Base-by-base conservation (phyloP, 2,888 invertebrate genomes). In the Ichneumoninae sp. region DNA sequence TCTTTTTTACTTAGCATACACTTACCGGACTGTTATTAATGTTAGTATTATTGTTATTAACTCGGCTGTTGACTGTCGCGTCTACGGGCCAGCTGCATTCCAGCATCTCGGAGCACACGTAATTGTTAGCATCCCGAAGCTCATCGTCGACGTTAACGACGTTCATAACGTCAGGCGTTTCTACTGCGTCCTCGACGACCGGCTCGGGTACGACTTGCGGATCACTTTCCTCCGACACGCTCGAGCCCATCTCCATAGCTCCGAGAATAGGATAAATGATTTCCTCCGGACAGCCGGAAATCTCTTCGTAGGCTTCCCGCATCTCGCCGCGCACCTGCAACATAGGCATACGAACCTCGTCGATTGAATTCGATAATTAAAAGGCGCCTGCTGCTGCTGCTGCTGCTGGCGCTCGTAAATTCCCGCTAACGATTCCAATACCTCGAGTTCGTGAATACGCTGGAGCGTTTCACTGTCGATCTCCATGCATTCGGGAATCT, bases 81-180 rank as follows among this genome's bases (percentile, higher is more conserved):
- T 88, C 88, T 10, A 91, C 92, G 16, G 91, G 89, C 93, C 93
- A 93, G 73, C 90, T 92, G 81, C 93, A 92, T 73, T 93, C 93
- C 60, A 93, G 85, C 93, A 93, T 93, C 87, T 93, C 93, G 0
- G 92, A 92, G 88, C 97, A 94, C 79, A 97, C 96, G 91, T 96
- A 97, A 90, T 96, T 97, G 91, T 97, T 97, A n/a, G 97, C 97
- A 94, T 97, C 97, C 81, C 96, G 95, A 88, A 97, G 96, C 89
- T 94, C 94, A 89, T 95, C 95, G 76, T 95, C 95, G 81, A 95
- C 95, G 52, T 94, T 94, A 52, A 93, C 94, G n/a, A 91, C 92
- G 80, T 92, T 93, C 86, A 92, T 89, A 74, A 89, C 88, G 75
- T 87, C 89, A 40, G 90, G 87, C 81, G 89, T 90, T 65, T 89